Evolutionary conservation across 2,888 invertebrate species (phyloP), one percentile per base, ranked within the genome.

Genomic region (Oscheius onirici): DNA sequence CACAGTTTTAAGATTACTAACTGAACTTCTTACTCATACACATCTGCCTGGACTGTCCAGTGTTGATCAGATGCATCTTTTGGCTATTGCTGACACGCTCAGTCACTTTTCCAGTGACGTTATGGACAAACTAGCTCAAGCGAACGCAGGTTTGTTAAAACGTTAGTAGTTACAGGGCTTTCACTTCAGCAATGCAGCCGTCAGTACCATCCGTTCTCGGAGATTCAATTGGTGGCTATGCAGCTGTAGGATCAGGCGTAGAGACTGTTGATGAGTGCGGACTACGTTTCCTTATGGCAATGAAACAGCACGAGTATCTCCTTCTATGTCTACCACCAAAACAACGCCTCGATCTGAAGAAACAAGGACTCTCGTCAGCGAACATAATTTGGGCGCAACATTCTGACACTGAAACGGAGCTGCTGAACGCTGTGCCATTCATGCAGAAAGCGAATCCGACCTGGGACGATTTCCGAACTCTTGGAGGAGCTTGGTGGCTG

Each of bases 321-420:
- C 90, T 97, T 71, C 92, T 95, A 34, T 99, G 97, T 87, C 90
- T 99, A 72, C 96, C 97, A 0, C 90, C 95, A 11, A 93, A 92
- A 0, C 96, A 97, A 88, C 91, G 97, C 67, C 92, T 93, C 58
- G 79, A 76, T n/a, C 70, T 87, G 26, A 76, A 77, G 76, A 73
- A 75, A 43, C 60, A 51, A 34, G 82, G 82, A 2, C 71, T 82
- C 69, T 83, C 82, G n/a, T 87, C 89, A 6, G 88, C 95, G 82
- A 95, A 96, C 89, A 91, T 97, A 22, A 96, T 96, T 2, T 99
- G 99, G 99, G 99, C 97, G 0, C 97, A 95, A 89, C 99, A 99
- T 89, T 97, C 97, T 0, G 97, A 99, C 89, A 94, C 95, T 22
- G 95, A 96, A 88, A 96, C 96, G 84, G 97, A 99, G 88, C 90